Conservation (phyloP, 2,113 vertebrate species). For the Alectura lathami region DNA sequence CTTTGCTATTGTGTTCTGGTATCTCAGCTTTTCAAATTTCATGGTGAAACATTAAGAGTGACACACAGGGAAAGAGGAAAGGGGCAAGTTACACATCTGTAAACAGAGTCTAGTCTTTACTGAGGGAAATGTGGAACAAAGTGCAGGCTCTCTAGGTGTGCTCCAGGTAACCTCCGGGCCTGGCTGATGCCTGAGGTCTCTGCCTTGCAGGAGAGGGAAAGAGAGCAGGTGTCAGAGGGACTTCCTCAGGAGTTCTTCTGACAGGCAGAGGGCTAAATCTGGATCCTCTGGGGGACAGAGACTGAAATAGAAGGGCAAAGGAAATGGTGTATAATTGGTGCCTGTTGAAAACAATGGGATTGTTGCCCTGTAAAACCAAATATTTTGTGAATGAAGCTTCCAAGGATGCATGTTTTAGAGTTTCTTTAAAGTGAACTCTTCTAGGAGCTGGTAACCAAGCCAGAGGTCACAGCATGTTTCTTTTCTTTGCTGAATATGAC, state of each 20-base stretch:
- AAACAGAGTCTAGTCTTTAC: neutral
- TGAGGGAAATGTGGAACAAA: neutral
- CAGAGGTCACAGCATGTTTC: neutral
- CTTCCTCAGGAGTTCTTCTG: neutral
- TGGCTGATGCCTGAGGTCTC: neutral
- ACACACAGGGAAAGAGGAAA: neutral
- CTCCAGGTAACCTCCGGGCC: neutral
- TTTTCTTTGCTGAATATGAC: neutral
- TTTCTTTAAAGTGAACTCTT: neutral
- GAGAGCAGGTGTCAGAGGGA: neutral
- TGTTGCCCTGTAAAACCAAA: neutral
- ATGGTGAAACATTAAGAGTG: neutral
- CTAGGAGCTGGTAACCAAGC: neutral
- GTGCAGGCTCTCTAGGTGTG: neutral
- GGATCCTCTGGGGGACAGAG: neutral
- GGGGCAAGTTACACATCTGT: neutral
- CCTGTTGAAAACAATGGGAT: neutral
- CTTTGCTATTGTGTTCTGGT: neutral
- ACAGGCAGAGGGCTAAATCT: neutral
- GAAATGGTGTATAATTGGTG: neutral
- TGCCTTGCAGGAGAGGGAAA: neutral
- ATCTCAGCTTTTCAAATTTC: neutral
- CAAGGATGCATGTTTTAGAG: neutral
- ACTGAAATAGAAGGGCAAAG: neutral
- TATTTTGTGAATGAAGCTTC: constrained; percentile 29